Evolutionary conservation across 2,888 invertebrate species (phyloP), one percentile per base, ranked within the genome.

Genomic region (Electrophaes corylata): DNA sequence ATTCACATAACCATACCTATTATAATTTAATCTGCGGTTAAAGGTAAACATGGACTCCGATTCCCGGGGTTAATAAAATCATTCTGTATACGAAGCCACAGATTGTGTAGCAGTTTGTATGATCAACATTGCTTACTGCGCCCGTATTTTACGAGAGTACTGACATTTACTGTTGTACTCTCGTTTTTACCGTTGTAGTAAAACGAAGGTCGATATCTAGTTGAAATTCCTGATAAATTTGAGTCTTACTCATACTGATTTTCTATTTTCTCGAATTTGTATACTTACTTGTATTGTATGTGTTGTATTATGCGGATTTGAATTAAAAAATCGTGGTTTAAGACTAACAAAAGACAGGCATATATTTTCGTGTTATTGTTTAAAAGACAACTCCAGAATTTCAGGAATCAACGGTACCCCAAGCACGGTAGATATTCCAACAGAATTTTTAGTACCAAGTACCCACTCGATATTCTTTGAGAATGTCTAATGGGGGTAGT

Each of bases 141-240:
- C 62, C 78, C 85, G 72, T 91, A 90, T 82, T 70, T 91, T 79
- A 87, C 77, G 50, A 49, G 54, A 64, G 74, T 65, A 75, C 75
- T 77, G 90, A 88, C 89, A 76, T 89, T 88, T 87, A 90, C 75
- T 83, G 83, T 79, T 83, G 84, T 84, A 86, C 76, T 83, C 70
- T 69, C 55, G 70, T 81, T 85, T 84, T 84, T 79, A 85, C 78
- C 80, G 83, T 84, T 77, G 86, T 84, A 76, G 83, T 84, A 77
- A 83, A 84, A 77, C 67, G 76, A 85, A 88, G 85, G 86, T 74
- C 84, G 72, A 78, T 75, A 71, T 74, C 75, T 84, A 81, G 78
- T 69, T 68, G 55, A 61, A 64, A 49, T 65, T 57, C 65, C 47
- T 60, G 56, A 64, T 66, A 64, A 62, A 18, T 67, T 61, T 52